Conservation (phyloP, 2,888 invertebrate species). For the Ornithoptera alexandrae region DNA sequence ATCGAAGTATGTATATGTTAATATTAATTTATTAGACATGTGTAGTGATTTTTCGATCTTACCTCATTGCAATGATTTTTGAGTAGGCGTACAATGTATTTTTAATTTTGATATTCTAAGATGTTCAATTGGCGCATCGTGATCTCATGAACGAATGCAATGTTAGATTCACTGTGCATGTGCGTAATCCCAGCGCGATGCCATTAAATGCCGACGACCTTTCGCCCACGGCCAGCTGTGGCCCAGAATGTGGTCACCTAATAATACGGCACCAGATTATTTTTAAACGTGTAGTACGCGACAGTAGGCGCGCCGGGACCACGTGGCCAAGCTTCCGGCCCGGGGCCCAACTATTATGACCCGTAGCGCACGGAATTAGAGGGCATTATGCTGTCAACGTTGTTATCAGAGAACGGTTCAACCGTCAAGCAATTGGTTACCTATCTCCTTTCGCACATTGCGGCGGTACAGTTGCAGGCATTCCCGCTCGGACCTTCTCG, state of each 20-base stretch:
- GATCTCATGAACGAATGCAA: conserved; percentile 22
- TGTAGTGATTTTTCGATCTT: not conserved
- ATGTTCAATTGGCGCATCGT: conserved; percentile 7
- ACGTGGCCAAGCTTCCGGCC: conserved; percentile 31
- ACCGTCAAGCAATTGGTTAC: conserved; percentile 33
- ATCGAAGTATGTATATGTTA: too few species aligned
- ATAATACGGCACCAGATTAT: conserved; percentile 19
- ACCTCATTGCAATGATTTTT: conserved; percentile 14
- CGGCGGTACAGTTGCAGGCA: conserved; percentile 28
- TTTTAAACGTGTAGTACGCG: conserved; percentile 25
- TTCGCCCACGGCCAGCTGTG: conserved; percentile 20
- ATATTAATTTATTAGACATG: too few species aligned
- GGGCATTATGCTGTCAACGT: conserved; percentile 19
- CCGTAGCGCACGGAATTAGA: conserved; percentile 20
- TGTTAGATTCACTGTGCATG: not conserved
- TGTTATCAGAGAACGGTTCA: conserved; percentile 36
- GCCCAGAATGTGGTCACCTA: conserved; percentile 17
- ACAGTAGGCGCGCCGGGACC: conserved; percentile 20
- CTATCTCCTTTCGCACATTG: conserved; percentile 34
- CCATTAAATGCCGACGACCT: conserved; percentile 20
- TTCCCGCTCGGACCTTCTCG: conserved; percentile 40
- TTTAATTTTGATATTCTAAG: conserved; percentile 11
- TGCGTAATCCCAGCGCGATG: too few species aligned
- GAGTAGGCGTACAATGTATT: conserved; percentile 12
- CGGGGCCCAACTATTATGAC: conserved; percentile 15